Base-by-base conservation (phyloP, 2,113 vertebrate species). In the Climacteris rufus region DNA sequence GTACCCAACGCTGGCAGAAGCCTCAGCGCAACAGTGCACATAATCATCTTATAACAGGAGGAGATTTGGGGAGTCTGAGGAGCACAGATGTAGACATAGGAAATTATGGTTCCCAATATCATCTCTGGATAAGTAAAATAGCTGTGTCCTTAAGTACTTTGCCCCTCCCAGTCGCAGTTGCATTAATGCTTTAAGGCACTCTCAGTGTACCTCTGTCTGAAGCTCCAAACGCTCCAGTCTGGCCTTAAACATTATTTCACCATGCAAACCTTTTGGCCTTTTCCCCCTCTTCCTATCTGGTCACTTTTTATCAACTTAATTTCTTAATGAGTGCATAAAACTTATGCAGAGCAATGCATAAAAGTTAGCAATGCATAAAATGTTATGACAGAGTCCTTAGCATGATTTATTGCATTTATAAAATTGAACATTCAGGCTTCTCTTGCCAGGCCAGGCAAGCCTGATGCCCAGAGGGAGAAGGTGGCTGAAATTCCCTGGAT, bases 261-360 rank as follows among this genome's bases (percentile, higher is more conserved):
- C 88, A 15, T 19, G 57, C 88, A 92, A 90, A 95, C 72, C 83
- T 96, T 96, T 71, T 66, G 90, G 28, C 90, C 72, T 92, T 90
- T 91, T 4, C 64, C 53, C 44, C 56, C 12, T 90, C 52, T 90
- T 78, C 60, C 25, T 92, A 83, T 87, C 76, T 87, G 72, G 72
- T 96, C 88, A 79, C 83, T 92, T 94, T 95, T 97, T 94, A 94
- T 92, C 96, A 94, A 97, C 90, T 92, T 87, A 92, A 93, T 96
- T 89, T 96, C 83, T 94, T 96, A 96, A 94, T 68, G 86, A 96
- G 83, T 94, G 76, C 83, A 84, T 95, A 96, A 95, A 96, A 96
- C 92, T 90, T 90, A 75, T 93, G 96, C 93, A 95, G 90, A 92
- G 52, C 90, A 39, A 94, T 76, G 88, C 92, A 96, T 95, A 93